A percentile compares a stretch with the other conserved stretches of the same genome.
Conservation (phyloP, 2,797 vertebrate species). For the Falco columbarius region DNA sequence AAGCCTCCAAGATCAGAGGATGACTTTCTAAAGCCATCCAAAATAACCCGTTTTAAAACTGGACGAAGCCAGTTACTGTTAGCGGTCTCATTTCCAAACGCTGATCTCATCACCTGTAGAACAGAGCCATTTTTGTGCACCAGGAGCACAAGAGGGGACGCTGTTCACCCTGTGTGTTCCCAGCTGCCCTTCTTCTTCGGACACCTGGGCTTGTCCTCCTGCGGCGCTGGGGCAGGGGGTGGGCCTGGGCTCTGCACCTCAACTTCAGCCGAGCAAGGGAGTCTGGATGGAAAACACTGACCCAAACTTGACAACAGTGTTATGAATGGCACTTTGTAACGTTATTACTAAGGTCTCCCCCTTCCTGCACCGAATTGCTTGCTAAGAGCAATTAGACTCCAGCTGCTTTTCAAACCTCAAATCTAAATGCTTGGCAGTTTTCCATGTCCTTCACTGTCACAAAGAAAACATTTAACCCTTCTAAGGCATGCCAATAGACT, state of each 20-base stretch:
- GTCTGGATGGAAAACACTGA: not conserved
- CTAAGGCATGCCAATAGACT: not conserved
- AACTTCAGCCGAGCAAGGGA: not conserved
- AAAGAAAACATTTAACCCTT: not conserved
- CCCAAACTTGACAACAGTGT: not conserved
- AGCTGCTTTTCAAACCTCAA: conserved; percentile 27
- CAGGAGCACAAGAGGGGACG: not conserved
- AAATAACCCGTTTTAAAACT: not conserved
- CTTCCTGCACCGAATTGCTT: not conserved
- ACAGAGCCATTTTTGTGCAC: not conserved
- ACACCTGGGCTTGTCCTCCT: not conserved
- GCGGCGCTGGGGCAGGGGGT: rapidly evolving
- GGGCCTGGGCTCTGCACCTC: not conserved
- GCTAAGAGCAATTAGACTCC: not conserved
- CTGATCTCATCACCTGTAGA: not conserved
- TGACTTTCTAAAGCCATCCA: not conserved
- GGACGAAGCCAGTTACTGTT: not conserved
- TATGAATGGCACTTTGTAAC: not conserved
- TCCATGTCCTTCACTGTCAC: not conserved
- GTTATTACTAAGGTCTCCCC: not conserved
- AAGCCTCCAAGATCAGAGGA: not conserved
- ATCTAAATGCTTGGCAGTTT: not conserved
- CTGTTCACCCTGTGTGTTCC: rapidly evolving
- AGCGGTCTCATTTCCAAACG: not conserved
- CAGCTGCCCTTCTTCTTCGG: too few relatives aligned